These are phyloP conservation scores for Homarus americanus DNA, from an alignment of 1,140 invertebrate genomes.

Conservation along the genomic window DNA sequence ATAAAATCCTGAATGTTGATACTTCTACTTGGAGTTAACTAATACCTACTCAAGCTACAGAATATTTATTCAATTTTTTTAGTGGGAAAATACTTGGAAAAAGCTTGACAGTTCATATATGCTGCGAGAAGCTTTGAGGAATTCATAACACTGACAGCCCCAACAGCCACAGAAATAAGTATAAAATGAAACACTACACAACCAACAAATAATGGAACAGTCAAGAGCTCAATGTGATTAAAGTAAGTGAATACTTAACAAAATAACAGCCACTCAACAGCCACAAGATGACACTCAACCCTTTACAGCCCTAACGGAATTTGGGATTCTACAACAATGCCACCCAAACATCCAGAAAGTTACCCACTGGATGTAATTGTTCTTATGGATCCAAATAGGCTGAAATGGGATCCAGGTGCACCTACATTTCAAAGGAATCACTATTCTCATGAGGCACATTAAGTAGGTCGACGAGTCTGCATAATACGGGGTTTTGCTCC, in stretches of 20 bases:
- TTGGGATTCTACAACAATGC: not conserved
- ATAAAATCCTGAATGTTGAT: not conserved
- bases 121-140: not conserved
- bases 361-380: not conserved
- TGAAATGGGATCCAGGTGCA: not conserved
- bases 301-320: not conserved
- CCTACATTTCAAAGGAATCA: not conserved
- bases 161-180: not conserved
- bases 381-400: not conserved
- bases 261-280: not conserved
- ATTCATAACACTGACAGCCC: not conserved
- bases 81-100: constrained; percentile 41
- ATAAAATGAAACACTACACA: not conserved
- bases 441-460: not conserved
- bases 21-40: not conserved
- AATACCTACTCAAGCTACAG: constrained; percentile 17
- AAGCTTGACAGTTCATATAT: constrained; percentile 1
- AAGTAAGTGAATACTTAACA: not conserved
- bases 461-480: constrained; percentile 53
- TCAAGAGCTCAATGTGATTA: not conserved
- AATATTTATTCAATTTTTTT: constrained; percentile 4
- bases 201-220: not conserved
- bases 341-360: not conserved
- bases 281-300: not conserved
- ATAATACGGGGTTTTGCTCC: constrained; percentile 55